These are phyloP conservation scores for Xestia sexstrigata DNA, from an alignment of 2,888 invertebrate species.

Conservation along the genomic window DNA sequence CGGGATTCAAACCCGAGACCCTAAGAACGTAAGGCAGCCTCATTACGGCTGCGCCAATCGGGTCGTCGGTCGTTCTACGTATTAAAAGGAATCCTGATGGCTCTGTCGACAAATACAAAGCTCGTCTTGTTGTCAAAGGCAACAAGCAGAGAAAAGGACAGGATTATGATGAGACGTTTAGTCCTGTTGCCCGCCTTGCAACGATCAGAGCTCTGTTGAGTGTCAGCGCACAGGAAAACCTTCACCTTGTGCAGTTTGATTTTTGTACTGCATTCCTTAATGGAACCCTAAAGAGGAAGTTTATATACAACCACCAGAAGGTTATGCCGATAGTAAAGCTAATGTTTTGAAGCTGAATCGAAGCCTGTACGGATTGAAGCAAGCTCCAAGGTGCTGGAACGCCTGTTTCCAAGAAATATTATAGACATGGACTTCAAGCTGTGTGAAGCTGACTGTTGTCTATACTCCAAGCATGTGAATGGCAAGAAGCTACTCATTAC, in stretches of 20 bases:
- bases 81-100: background rate
- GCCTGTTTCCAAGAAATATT: too few species aligned
- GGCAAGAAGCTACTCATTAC: background rate
- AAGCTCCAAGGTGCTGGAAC: background rate
- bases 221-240: background rate
- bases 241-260: slow-evolving; percentile 1
- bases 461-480: background rate
- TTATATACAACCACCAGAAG: background rate
- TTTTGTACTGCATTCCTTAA: background rate
- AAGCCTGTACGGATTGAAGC: background rate
- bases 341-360: background rate
- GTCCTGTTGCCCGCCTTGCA: background rate
- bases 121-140: background rate
- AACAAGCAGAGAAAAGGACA: background rate
- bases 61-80: too few species aligned
- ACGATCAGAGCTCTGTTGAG: background rate
- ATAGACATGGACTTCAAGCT: too few species aligned
- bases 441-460: background rate
- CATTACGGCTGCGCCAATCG: too few species aligned
- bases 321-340: background rate
- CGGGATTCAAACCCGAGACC: too few species aligned
- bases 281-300: too few species aligned
- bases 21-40: too few species aligned
- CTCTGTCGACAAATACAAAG: slow-evolving; percentile 2
- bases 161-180: slow-evolving; percentile 1